These are phyloP conservation scores for Oreonectes daqikongensis DNA, from an alignment of 2,797 vertebrate species.

Conservation along the genomic window DNA sequence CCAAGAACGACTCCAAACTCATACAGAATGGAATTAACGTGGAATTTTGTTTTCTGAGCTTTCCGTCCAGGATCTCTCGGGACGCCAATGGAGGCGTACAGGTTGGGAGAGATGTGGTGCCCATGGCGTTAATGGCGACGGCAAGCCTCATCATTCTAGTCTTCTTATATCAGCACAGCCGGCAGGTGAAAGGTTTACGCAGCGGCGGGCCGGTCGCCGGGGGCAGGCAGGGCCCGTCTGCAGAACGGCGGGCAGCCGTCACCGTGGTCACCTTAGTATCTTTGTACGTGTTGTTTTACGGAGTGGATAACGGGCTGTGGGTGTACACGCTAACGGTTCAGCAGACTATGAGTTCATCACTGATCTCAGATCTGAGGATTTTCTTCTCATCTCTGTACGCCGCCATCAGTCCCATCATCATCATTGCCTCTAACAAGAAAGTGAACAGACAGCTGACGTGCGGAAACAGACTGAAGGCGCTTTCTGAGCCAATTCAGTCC, in stretches of 20 bases:
- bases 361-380: constrained; percentile 75
- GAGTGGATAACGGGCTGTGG: constrained; percentile 78
- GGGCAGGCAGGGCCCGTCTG: constrained; percentile 43
- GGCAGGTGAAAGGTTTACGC: constrained; percentile 67
- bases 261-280: constrained; percentile 73
- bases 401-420: constrained; percentile 74
- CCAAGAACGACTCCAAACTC: constrained; percentile 55
- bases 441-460: constrained; percentile 71
- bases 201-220: constrained; percentile 35
- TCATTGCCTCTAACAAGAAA: constrained; percentile 77
- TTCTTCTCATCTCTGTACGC: constrained; percentile 79
- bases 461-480: constrained; percentile 47
- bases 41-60: constrained; percentile 72
- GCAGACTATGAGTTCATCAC: constrained; percentile 68
- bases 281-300: constrained; percentile 74
- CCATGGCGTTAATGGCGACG: constrained; percentile 75
- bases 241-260: constrained; percentile 72
- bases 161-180: constrained; percentile 75
- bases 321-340: constrained; percentile 75
- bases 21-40: constrained; percentile 67
- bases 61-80: constrained; percentile 67
- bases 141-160: constrained; percentile 73
- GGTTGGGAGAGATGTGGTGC: constrained; percentile 74
- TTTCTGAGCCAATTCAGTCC: constrained; percentile 48
- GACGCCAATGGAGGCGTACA: constrained; percentile 69